Evolutionary conservation across 2,888 invertebrate genomes (phyloP), one percentile per base, ranked within the genome.

Genomic region (Macaria liturata): DNA sequence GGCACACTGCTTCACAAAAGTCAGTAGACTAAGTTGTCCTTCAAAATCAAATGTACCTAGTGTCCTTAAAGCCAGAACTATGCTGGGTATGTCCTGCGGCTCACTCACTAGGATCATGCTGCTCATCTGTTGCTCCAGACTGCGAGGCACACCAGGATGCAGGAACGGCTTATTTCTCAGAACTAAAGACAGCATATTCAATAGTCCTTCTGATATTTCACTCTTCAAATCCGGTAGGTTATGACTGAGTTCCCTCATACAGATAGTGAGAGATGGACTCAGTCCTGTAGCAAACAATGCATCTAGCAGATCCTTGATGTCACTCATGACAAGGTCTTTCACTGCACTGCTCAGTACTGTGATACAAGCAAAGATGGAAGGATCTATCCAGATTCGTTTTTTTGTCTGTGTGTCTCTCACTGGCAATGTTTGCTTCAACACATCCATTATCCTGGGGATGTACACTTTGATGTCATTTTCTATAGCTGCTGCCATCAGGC

Each of bases 201-300:
- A 91, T 32, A 99, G 91, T 0, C 99, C 98, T 76, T 98, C 97
- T 49, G 98, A 98, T 74, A 99, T 98, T 78, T 97, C 96, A 51
- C 94, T 93, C 83, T 97, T 98, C 9, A 99, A 92, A 49, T 95
- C 93, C 0, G 99, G 98, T 47, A 99, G 95, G 78, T 96, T 96
- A 64, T 95, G 94, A 31, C 98, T 98, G 46, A 99, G 90, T 85
- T 99, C 98, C 63, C 97, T 94, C 34, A 99, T 88, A 54, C 98
- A 97, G 42, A 97, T 96, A 0, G 98, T 98, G 57, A 99, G 90
- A 0, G 98, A 96, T 7, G 97, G 95, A 70, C 97, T 97, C 0
- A 99, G 92, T 0, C 98, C 98, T 4, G 98, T 97, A 0, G 96
- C 95, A 78, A 99, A 94, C 97, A 99, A 98, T 47, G 96, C 95